These are phyloP conservation scores for Dryococelus australis DNA, from an alignment of 2,888 invertebrate genomes.

Conservation along the genomic window DNA sequence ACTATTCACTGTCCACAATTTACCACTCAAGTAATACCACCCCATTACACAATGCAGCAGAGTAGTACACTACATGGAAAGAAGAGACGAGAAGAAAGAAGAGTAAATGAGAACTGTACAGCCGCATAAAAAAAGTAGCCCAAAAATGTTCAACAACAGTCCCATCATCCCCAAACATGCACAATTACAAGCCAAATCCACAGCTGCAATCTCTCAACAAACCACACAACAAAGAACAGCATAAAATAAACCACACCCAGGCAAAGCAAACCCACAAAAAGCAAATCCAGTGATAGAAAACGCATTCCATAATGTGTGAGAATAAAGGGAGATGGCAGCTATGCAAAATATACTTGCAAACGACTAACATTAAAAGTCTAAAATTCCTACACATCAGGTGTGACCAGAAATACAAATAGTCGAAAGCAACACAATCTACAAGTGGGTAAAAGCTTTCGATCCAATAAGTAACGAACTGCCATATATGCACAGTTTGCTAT, in stretches of 20 bases:
- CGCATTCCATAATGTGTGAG: neutral
- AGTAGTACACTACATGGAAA: neutral
- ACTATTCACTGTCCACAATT: slow-evolving; percentile 3
- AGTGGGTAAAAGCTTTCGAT: neutral
- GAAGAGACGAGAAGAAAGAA: neutral
- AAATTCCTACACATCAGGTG: neutral
- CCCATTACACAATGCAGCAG: neutral
- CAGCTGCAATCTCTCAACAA: neutral
- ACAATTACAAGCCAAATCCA: neutral
- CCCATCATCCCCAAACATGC: neutral
- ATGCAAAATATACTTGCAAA: neutral
- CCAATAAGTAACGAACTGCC: neutral
- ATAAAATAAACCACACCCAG: no score
- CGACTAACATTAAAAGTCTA: neutral
- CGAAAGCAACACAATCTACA: neutral
- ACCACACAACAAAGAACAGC: neutral
- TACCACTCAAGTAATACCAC: slow-evolving; percentile 17
- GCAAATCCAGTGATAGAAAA: neutral
- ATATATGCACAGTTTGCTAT: neutral
- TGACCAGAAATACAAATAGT: neutral
- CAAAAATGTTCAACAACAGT: neutral
- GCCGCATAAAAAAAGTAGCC: neutral
- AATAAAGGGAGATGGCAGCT: neutral
- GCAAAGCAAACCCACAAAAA: neutral
- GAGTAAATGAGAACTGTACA: no score